phyloP scores from a whole-genome alignment of 1,140 invertebrate genomes.

The Hypothenemus hampei region DNA sequence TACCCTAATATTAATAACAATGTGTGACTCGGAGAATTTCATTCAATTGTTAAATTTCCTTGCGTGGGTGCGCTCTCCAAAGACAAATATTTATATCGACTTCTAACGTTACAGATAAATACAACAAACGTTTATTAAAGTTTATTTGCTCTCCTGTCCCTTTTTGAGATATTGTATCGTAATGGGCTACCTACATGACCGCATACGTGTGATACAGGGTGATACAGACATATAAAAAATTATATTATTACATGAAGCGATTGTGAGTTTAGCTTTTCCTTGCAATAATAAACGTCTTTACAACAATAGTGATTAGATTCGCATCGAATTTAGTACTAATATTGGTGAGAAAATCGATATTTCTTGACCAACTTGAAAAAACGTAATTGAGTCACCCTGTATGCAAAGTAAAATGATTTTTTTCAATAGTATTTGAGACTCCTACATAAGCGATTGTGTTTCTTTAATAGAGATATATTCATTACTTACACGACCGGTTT shows the following conservation, averaged over 20 bases:
- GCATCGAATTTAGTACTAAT: no score
- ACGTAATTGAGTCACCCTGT: slow-evolving; percentile 6
- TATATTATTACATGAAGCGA: no score
- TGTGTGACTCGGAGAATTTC: no score
- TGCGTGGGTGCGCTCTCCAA: no score
- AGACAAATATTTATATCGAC: slow-evolving; percentile 3
- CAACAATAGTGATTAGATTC: no score
- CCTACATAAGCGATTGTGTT: no score
- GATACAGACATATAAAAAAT: neutral
- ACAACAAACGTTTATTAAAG: slow-evolving; percentile 3
- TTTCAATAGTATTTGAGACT: slow-evolving; percentile 12
- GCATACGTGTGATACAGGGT: neutral
- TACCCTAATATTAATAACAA: no score
- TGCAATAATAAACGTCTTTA: no score
- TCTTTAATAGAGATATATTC: slow-evolving; percentile 21
- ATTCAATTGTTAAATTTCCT: no score
- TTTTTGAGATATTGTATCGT: slow-evolving; percentile 9
- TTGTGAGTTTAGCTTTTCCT: no score
- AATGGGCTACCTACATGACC: slow-evolving; percentile 12
- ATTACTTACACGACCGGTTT: slow-evolving; percentile 11
- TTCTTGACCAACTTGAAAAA: no score
- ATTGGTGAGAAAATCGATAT: no score
- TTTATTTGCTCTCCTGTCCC: slow-evolving; percentile 11
- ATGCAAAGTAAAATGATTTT: slow-evolving; percentile 18
- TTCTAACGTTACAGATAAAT: slow-evolving; percentile 5